Evolutionary conservation across 2,113 vertebrate genomes (phyloP), one percentile per base, ranked within the genome.

Genomic region (Notiomystis cincta): DNA sequence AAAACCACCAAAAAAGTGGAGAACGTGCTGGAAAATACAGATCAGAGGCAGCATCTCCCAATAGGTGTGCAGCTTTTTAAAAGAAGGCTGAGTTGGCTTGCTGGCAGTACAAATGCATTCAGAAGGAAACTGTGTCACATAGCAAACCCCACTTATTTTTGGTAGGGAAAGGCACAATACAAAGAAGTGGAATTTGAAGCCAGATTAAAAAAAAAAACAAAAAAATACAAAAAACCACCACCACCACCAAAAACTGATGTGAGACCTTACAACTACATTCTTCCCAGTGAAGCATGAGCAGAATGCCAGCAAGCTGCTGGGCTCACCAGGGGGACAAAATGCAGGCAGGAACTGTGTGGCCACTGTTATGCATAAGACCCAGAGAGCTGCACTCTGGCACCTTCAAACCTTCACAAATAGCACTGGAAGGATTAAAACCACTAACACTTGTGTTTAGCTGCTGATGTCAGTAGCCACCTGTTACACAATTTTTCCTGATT

Each of bases 331-430:
- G 38, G 30, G 7, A 37, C 1, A 7, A 75, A 66, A 40, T 13
- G 3, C 15, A 11, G 42, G 38, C 56, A 48, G 27, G 16, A 69
- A 5, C 27, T 38, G 16, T 19, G 38, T 40, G 30, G 56, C 11
- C 1, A 0, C 10, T 1, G 0, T 24, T 67, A 9, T 6, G 21
- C 0, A 0, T 35, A 31, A 89, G 37, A 48, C 15, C 45, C 51
- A 18, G 8, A 27, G 57, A 64, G 40, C 61, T 45, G 45, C 3
- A 1, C 48, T 53, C 40, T 2, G 0, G 11, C 0, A 1, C 61
- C 56, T 91, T 66, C 21, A 82, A 48, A 14, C 22, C n/a, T 42
- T 72, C 75, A 57, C 27, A 75, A 76, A 30, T 31, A 47, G 30
- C 9, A 1, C 5, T 35, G 53, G 40, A 91, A 92, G 37, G 57